Percentiles rank a stretch among this genome's conserved stretches.
Evolutionary conservation across 2,888 invertebrate species (phyloP).

Genomic region (Uropetala carovei): DNA sequence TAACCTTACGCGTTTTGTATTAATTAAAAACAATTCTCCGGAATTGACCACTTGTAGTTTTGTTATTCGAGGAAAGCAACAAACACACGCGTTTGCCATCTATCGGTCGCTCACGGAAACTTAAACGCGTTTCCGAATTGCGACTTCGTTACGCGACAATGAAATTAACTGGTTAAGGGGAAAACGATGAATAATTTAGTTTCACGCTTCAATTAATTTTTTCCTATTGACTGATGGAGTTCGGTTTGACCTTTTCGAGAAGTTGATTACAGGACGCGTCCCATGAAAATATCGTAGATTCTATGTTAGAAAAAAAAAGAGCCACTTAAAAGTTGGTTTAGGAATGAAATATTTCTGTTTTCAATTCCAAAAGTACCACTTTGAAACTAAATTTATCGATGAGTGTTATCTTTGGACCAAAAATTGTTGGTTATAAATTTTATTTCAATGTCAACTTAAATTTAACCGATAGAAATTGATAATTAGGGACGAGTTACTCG

Average conservation of each 20-base stretch:
- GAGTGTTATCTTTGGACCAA: too few species aligned
- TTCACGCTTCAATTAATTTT: neutral
- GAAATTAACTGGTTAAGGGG: slow-evolving; percentile 39
- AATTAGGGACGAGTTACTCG: too few species aligned
- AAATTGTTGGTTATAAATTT: too few species aligned
- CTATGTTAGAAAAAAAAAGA: too few species aligned
- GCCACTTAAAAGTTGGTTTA: too few species aligned
- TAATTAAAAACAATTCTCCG: neutral
- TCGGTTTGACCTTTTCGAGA: slow-evolving; percentile 41
- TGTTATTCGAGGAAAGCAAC: neutral
- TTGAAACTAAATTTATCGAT: too few species aligned
- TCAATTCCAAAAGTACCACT: too few species aligned
- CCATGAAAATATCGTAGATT: neutral
- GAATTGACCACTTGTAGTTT: neutral
- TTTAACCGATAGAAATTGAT: too few species aligned
- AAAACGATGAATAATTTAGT: slow-evolving; percentile 36
- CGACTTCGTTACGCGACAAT: slow-evolving; percentile 16
- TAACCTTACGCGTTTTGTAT: too few species aligned
- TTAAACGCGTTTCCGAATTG: slow-evolving; percentile 31
- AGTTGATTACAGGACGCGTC: neutral
- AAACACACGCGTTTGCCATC: neutral
- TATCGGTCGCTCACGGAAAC: neutral
- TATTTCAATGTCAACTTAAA: too few species aligned
- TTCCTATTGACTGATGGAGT: neutral
- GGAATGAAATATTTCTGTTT: too few species aligned